Evolutionary conservation across 2,888 invertebrate genomes (phyloP), one percentile per base, ranked within the genome.

Genomic region (Monochamus alternatus): DNA sequence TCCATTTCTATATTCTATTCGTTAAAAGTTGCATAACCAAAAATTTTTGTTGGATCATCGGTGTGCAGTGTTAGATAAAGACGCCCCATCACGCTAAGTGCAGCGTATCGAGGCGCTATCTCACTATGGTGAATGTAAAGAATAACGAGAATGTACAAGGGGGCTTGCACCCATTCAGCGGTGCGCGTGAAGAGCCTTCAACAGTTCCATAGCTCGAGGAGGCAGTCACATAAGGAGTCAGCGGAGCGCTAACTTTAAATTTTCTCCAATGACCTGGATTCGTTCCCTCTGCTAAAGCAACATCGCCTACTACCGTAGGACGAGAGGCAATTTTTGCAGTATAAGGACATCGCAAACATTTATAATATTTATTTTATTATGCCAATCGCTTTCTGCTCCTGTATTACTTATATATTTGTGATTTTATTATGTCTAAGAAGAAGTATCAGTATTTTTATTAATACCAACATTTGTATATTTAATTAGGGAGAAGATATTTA

Each of bases 111-210:
- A 55, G n/a, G 55, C 55, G 3, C 3, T n/a, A n/a, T 55, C 55
- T 55, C n/a, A n/a, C 4, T 55, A 14, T 22, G n/a, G n/a, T 1
- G 55, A 55, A 55, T 55, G n/a, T 22, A 22, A 7, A 55, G 55
- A 14, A 55, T 55, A 55, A 55, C 14, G 55, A 14, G n/a, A n/a
- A 14, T 4, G 55, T 55, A 14, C 14, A n/a, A 55, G 55, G n/a
- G 14, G 55, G 5, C 55, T 14, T 55, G 55, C 55, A 55, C 22
- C 52, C 55, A 55, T 55, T 55, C 55, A 55, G 55, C 47, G 55
- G n/a, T n/a, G 55, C 55, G 55, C 55, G 14, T 55, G 55, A 55
- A 55, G 55, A n/a, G 22, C 55, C 55, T 55, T 14, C 55, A n/a
- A 3, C 55, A n/a, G 10, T 55, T 55, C 55, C 55, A 14, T 7